phyloP scores from a whole-genome alignment of 35 echinoderm and acorn worm species.

The Heliocidaris erythrogramma region DNA sequence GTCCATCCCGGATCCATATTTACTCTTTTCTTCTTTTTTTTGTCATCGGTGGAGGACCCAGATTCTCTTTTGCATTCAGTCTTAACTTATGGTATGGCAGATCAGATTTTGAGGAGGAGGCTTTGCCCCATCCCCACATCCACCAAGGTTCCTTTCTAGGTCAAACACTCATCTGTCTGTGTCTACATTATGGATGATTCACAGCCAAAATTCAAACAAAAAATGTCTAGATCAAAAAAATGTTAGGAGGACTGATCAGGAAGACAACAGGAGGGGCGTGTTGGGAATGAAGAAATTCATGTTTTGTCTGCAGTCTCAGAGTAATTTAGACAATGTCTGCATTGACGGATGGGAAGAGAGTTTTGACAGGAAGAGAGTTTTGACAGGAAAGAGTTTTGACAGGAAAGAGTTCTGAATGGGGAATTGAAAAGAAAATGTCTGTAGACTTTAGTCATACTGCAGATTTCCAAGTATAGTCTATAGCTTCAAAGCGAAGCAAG shows the following conservation, averaged over 20 bases:
- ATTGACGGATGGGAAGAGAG: not conserved
- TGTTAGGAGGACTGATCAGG: not conserved
- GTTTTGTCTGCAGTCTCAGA: constrained; percentile 15
- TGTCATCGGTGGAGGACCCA: too few species aligned
- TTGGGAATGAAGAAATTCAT: not conserved
- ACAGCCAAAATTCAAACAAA: not conserved
- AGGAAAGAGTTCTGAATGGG: not conserved
- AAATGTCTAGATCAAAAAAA: not conserved
- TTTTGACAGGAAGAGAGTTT: not conserved
- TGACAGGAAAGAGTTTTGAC: not conserved
- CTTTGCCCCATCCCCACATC: too few species aligned
- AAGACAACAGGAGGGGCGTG: not conserved
- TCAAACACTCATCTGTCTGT: not conserved
- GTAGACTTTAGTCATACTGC: not conserved
- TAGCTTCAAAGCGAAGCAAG: too few species aligned
- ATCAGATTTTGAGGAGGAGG: too few species aligned
- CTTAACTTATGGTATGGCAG: too few species aligned
- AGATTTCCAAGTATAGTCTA: too few species aligned
- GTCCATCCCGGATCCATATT: too few species aligned
- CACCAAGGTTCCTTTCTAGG: not conserved
- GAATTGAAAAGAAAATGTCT: not conserved
- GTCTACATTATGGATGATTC: not conserved
- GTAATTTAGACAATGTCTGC: not conserved
- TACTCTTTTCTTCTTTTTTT: too few species aligned
- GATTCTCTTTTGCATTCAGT: too few species aligned